Evolutionary conservation across 1,140 invertebrate genomes (phyloP).

Genomic region (Lerema accius): DNA sequence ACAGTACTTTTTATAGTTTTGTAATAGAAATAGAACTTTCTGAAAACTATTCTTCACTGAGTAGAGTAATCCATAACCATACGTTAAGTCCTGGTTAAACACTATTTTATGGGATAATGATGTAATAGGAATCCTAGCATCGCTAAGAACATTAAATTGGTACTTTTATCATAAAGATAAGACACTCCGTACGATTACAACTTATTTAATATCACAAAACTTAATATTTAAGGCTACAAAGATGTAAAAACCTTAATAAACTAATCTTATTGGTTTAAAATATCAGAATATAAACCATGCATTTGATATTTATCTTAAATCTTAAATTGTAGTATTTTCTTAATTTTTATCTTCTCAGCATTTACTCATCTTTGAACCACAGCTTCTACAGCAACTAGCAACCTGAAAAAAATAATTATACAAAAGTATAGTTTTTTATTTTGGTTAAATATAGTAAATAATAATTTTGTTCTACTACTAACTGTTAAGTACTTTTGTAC

Average conservation of each 20-base stretch:
- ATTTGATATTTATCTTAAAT: neutral
- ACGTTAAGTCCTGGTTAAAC: too few species aligned
- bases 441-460: too few species aligned
- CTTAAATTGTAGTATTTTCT: neutral
- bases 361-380: slow-evolving; percentile 41
- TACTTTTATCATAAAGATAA: too few species aligned
- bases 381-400: slow-evolving; percentile 50
- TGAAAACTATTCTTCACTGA: too few species aligned
- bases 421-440: too few species aligned
- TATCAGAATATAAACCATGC: neutral
- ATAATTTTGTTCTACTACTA: neutral
- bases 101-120: too few species aligned
- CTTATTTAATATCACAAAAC: slow-evolving; percentile 20
- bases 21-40: too few species aligned
- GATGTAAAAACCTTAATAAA: slow-evolving; percentile 26
- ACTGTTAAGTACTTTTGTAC: neutral
- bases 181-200: too few species aligned
- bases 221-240: slow-evolving; percentile 23
- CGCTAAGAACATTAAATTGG: too few species aligned
- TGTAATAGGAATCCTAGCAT: too few species aligned
- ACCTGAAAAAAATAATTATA: slow-evolving; percentile 40
- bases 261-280: neutral
- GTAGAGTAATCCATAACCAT: too few species aligned
- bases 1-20: too few species aligned
- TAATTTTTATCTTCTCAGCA: neutral